phyloP scores from a whole-genome alignment of 2,113 vertebrate species.

The Thermophis baileyi region DNA sequence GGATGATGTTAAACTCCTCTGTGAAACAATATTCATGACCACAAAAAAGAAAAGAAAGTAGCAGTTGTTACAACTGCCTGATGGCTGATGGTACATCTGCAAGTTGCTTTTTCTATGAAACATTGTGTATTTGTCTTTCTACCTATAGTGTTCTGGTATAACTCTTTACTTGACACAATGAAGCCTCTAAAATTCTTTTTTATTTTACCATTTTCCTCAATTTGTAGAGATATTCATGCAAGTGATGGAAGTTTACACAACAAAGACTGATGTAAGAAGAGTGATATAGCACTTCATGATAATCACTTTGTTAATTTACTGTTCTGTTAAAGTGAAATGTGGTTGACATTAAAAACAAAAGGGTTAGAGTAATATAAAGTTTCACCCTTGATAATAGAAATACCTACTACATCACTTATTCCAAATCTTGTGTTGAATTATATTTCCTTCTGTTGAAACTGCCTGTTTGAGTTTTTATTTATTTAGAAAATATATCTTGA shows the following conservation, averaged over 20 bases:
- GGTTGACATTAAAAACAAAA: not conserved
- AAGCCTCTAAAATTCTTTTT: not conserved
- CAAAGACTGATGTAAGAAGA: not conserved
- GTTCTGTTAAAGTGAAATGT: not conserved
- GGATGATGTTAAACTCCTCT: slow-evolving; percentile 61
- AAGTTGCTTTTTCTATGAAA: slow-evolving; percentile 57
- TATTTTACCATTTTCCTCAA: not conserved
- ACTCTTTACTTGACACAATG: not conserved
- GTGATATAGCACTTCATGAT: not conserved
- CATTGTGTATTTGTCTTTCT: slow-evolving; percentile 54
- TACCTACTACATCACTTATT: not conserved
- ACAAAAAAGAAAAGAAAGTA: slow-evolving; percentile 80
- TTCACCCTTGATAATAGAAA: not conserved
- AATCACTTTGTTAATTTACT: not conserved
- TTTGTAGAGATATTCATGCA: not conserved
- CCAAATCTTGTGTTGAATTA: not conserved
- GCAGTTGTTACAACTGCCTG: slow-evolving; percentile 68
- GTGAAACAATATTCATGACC: slow-evolving; percentile 70
- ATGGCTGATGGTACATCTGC: slow-evolving; percentile 56
- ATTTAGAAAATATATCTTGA: not conserved
- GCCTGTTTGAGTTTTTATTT: not conserved
- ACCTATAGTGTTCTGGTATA: slow-evolving; percentile 30
- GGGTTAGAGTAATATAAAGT: not conserved
- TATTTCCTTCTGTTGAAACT: no score
- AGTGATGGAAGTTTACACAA: not conserved